Base-by-base conservation (phyloP, 2,888 invertebrate species). In the Drosophila anomalipes region DNA sequence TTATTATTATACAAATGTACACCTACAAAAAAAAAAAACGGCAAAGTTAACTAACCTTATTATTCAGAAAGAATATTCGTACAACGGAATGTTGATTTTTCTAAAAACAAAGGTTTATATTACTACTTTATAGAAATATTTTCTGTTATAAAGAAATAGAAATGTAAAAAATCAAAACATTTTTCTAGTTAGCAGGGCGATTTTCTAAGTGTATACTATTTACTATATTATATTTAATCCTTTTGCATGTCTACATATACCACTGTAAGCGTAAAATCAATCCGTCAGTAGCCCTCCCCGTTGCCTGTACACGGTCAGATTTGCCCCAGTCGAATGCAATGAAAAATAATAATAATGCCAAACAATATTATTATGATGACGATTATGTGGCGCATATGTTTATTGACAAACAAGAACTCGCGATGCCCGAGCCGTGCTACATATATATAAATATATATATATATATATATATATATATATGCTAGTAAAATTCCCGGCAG, bases 361-460 rank as follows among this genome's bases (percentile, higher is more conserved):
- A 70, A 70, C 70, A 73, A 69, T 80, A 78, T 84, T 85, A 74
- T 82, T 87, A 87, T 87, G 77, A 70, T 79, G 79, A 71, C 75
- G 79, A 90, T 90, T 90, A 89, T 85, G 90, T 85, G 86, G 90
- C 89, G 89, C 89, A 86, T 88, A 84, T 88, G 86, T 88, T 82
- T 86, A 81, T 88, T 85, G 90, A 85, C 81, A 85, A 81, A 83
- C 73, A 90, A 82, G 72, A 77, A 71, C 56, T 58, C 47, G 37
- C 16, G 51, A 58, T 61, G 39, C 32, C 39, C 39, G 52, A 39
- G 39, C 6, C 63, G 26, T 64, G 58, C 35, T 14, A 52, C 22
- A 22, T 41, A 10, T n/a, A 41, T 41, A 41, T 4, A 41, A 2
- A 41, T 44, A 58, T 22, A 35, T 12, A 33, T 10, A 35, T 12